phyloP scores from a whole-genome alignment of 2,797 vertebrate species.

The Morus bassanus region DNA sequence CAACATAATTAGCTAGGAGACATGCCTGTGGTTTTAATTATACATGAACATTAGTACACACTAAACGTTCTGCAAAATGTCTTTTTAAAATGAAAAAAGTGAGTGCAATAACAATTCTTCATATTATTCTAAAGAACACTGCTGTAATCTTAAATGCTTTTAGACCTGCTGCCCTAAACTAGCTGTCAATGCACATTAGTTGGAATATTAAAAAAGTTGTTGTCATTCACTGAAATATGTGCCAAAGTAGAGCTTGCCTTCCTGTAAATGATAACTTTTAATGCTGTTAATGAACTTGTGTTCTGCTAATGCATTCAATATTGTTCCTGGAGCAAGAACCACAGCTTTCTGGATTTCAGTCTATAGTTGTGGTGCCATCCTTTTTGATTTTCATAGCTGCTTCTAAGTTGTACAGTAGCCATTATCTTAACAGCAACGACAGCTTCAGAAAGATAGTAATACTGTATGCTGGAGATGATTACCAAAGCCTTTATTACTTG shows the following conservation, averaged over 20 bases:
- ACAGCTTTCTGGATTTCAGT: slow-evolving; percentile 21
- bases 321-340: slow-evolving; percentile 19
- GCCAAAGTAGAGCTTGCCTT: slow-evolving; percentile 27
- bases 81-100: background rate
- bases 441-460: slow-evolving; percentile 1
- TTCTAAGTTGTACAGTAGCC: slow-evolving; percentile 32
- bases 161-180: background rate
- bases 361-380: background rate
- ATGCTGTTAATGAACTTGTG: slow-evolving; percentile 52
- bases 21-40: background rate
- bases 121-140: background rate
- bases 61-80: background rate
- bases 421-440: slow-evolving; percentile 39
- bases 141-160: slow-evolving; percentile 3
- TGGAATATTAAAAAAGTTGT: slow-evolving; percentile 24
- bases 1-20: background rate
- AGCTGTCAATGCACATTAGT: background rate
- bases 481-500: slow-evolving; percentile 39
- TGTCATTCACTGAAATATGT: background rate
- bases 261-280: slow-evolving; percentile 22
- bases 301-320: slow-evolving; percentile 60
- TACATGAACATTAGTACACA: background rate
- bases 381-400: slow-evolving; percentile 24
- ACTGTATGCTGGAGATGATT: slow-evolving; percentile 17
- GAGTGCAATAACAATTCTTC: background rate